Evolutionary conservation across 2,113 vertebrate species (phyloP).

Genomic region (Myiopsitta monachus): DNA sequence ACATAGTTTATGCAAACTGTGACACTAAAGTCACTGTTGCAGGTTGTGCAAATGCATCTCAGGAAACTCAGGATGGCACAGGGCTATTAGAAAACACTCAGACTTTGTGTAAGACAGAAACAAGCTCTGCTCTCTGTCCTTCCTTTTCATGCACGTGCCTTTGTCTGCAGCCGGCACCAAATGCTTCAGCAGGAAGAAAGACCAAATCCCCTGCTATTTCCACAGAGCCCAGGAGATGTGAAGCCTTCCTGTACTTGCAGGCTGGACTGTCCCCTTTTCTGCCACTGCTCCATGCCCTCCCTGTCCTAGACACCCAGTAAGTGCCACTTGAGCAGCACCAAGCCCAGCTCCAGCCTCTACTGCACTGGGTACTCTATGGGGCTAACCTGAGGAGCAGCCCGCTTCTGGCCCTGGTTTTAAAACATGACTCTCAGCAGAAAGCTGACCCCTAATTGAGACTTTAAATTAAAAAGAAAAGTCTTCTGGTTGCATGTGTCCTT

Average conservation of each 20-base stretch:
- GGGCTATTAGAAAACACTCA: not conserved
- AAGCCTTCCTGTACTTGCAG: fast-evolving
- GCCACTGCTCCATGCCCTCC: not conserved
- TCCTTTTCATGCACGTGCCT: not conserved
- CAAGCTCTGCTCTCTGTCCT: not conserved
- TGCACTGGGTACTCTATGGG: not conserved
- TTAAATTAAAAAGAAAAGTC: not conserved
- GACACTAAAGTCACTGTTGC: fast-evolving
- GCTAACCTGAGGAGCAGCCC: fast-evolving
- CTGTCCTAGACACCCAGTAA: not conserved
- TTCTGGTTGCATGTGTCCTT: not conserved
- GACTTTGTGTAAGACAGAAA: not conserved
- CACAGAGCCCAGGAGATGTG: not conserved
- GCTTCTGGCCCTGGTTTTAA: fast-evolving
- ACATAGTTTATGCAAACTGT: not conserved
- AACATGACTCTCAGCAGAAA: not conserved
- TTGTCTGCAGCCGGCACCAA: not conserved
- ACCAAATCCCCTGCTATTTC: not conserved
- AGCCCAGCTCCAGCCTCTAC: not conserved
- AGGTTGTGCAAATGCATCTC: not conserved
- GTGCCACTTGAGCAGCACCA: constrained; percentile 39
- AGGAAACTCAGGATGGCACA: not conserved
- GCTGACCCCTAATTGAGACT: not conserved
- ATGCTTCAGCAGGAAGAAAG: not conserved
- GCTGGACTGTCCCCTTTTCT: not conserved